Conservation (phyloP, 2,888 invertebrate genomes). For the Scaptodrosophila latifasciaeformis region DNA sequence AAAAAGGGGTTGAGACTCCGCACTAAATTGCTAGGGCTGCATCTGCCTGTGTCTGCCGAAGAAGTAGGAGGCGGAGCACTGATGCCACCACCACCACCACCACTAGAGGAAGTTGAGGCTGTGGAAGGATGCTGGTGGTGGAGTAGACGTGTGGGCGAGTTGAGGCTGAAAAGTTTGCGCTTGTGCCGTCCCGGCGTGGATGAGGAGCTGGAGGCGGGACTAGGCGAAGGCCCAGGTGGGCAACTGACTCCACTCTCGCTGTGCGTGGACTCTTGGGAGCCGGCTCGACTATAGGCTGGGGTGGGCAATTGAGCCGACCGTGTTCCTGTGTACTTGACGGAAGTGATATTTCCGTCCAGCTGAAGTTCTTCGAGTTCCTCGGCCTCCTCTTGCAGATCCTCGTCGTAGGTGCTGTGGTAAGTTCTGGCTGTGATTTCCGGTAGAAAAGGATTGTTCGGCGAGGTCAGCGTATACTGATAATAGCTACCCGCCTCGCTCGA, state of each 20-base stretch:
- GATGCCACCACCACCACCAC: constrained; percentile 40
- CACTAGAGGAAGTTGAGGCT: constrained; percentile 18
- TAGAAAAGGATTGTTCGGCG: constrained; percentile 74
- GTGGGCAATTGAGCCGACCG: constrained; percentile 65
- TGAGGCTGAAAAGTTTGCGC: constrained; percentile 70
- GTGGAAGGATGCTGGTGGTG: constrained; percentile 38
- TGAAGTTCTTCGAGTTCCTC: constrained; percentile 42
- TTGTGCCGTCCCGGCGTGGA: constrained; percentile 70
- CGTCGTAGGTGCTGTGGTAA: constrained; percentile 69
- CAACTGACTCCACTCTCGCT: constrained; percentile 53
- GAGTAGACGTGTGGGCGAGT: constrained; percentile 65
- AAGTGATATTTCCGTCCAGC: constrained; percentile 60
- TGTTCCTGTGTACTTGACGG: constrained; percentile 54
- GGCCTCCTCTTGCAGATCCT: constrained; percentile 34
- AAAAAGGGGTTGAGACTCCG: constrained; percentile 72
- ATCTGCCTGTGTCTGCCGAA: constrained; percentile 28
- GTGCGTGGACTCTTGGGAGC: constrained; percentile 67
- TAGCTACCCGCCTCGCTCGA: constrained; percentile 54
- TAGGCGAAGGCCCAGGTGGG: constrained; percentile 51
- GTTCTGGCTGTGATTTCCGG: constrained; percentile 74
- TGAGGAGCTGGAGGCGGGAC: constrained; percentile 60
- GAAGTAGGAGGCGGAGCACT: constrained; percentile 9
- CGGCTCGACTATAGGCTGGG: constrained; percentile 64
- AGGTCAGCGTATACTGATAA: constrained; percentile 72
- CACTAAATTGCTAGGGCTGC: constrained; percentile 52